Base-by-base conservation (phyloP, 2,888 invertebrate genomes). In the Tetheella fluctuosa region DNA sequence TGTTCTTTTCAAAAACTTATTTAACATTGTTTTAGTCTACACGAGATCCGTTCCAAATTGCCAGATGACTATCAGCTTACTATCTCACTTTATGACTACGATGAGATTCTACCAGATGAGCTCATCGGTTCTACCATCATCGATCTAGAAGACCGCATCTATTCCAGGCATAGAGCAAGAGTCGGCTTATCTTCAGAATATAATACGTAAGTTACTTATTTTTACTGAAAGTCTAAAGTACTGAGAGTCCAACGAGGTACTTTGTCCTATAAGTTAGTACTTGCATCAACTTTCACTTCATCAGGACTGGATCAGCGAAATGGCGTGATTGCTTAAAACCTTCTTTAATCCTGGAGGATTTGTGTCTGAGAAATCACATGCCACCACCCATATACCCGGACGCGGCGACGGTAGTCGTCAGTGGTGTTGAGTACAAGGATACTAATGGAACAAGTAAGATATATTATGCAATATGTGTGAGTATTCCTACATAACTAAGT, bases 121-220 rank as follows among this genome's bases (percentile, higher is more conserved):
- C 84, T 98, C 10, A 97, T 98, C 72, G 98, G 98, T 0, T 95
- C 95, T 73, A 98, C 98, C 0, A 93, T 90, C 64, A 96, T 98
- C 64, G 98, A 98, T 85, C 88, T 98, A 55, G 98, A 98, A 89
- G 97, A 97, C 85, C 94, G 98, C 63, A 96, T 96, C 81, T 97
- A 96, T 80, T 95, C 96, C 20, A 94, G 94, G 68, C 97, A 98
- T 80, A 93, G 97, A 62, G 97, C 96, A 0, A 94, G 94, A 3
- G 96, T 98, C 73, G 98, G 98, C 0, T 83, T 98, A 15, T 85
- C 97, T 0, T 89, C 91, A 52, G 94, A 94, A 75, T 98, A 96
- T 77, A 94, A 94, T 60, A 86, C 93, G 96, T 96, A 85, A 91
- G 94, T 87, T 25, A 15, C 0, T 17, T 55, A n/a, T 59, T 53